Conservation (phyloP, 2,888 invertebrate species). For the Athalia rosae region DNA sequence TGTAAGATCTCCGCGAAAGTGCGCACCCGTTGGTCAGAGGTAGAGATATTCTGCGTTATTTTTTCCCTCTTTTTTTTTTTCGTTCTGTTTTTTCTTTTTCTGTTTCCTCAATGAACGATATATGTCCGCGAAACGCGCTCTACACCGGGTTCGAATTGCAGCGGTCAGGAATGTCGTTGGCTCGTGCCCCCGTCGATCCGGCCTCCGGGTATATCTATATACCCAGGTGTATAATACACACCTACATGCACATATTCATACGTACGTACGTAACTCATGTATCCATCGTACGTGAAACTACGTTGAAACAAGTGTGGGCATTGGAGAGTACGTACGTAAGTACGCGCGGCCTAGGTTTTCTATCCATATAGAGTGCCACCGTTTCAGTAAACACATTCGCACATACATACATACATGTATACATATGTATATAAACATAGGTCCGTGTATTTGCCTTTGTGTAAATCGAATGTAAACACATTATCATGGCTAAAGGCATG, state of each 20-base stretch:
- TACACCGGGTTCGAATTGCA: constrained; percentile 11
- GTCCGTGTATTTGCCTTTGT: no score
- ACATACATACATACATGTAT: background rate
- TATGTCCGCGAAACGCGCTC: constrained; percentile 6
- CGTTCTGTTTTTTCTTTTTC: background rate
- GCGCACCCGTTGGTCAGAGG: no score
- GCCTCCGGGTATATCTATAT: background rate
- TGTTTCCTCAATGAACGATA: background rate
- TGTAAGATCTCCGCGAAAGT: no score
- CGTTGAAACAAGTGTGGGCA: no score
- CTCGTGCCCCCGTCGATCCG: constrained; percentile 49
- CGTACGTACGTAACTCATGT: background rate
- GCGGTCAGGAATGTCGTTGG: constrained; percentile 52
- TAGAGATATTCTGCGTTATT: no score
- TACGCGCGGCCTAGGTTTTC: no score
- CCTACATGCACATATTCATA: background rate
- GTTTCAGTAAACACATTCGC: constrained; percentile 47
- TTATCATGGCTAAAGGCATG: no score
- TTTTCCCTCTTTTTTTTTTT: background rate
- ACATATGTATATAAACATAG: no score
- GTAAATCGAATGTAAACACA: no score
- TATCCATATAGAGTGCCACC: background rate
- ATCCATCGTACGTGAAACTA: no score
- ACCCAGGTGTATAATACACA: constrained; percentile 4
- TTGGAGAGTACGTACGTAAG: no score